These are phyloP conservation scores for Cyclophora albipunctata DNA, from an alignment of 2,888 invertebrate genomes.

Conservation along the genomic window DNA sequence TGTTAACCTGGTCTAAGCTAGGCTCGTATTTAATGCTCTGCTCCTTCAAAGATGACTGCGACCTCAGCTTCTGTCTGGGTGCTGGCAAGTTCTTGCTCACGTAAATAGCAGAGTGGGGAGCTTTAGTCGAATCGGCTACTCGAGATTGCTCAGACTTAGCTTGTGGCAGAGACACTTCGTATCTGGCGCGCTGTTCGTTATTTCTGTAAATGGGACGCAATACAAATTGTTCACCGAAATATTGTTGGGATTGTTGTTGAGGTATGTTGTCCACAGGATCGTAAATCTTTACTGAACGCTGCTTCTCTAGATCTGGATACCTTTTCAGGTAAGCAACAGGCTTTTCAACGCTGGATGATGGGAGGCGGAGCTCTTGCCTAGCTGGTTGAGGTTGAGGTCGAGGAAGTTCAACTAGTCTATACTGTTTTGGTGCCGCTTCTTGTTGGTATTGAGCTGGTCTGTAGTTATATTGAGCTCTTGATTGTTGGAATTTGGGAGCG, in stretches of 20 bases:
- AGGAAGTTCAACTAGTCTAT: constrained; percentile 51
- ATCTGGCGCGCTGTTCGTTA: constrained; percentile 53
- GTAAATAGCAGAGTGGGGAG: constrained; percentile 62
- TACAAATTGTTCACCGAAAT: constrained; percentile 54
- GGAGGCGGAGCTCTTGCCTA: constrained; percentile 52
- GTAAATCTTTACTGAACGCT: constrained; percentile 51
- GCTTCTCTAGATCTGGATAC: constrained; percentile 56
- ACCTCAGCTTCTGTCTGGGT: constrained; percentile 44
- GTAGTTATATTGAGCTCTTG: constrained; percentile 38
- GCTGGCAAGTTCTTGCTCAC: constrained; percentile 54
- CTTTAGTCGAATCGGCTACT: constrained; percentile 42
- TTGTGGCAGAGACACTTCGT: constrained; percentile 32
- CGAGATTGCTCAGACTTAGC: constrained; percentile 41
- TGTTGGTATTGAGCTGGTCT: constrained; percentile 53
- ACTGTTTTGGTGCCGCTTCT: constrained; percentile 61
- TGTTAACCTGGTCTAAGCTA: constrained; percentile 29
- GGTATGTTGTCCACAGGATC: constrained; percentile 44
- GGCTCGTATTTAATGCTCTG: constrained; percentile 10
- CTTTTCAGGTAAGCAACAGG: constrained; percentile 61
- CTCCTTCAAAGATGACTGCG: constrained; percentile 36
- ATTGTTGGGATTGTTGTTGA: constrained; percentile 43
- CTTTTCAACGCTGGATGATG: constrained; percentile 46
- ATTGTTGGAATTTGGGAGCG: constrained; percentile 56
- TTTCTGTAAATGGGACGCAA: constrained; percentile 51
- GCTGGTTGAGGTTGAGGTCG: constrained; percentile 41